Conservation (phyloP, 2,797 vertebrate species). For the Anguilla marmorata region DNA sequence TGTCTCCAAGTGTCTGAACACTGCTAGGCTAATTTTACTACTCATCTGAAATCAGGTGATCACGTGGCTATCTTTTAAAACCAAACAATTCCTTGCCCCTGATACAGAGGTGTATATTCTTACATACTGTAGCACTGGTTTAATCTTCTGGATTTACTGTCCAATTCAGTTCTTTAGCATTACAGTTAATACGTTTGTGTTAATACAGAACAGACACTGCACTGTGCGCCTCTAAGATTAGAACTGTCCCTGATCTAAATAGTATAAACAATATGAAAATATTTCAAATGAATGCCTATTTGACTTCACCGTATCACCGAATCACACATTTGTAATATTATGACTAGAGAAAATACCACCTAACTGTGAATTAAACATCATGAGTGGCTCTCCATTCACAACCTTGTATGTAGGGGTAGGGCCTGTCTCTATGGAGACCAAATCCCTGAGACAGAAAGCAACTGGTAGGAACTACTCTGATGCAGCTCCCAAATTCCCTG, state of each 20-base stretch:
- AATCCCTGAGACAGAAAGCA: background rate
- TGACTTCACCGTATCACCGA: background rate
- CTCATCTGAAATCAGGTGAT: background rate
- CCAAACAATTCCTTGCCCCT: background rate
- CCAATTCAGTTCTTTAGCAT: background rate
- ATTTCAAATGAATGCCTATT: background rate
- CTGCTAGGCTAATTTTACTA: background rate
- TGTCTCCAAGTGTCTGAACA: background rate
- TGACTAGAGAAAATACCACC: background rate
- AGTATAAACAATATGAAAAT: background rate
- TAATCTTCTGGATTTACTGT: background rate
- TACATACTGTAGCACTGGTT: background rate
- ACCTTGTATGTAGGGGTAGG: background rate
- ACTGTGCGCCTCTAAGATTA: background rate
- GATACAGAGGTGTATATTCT: background rate
- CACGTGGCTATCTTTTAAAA: background rate
- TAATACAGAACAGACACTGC: background rate
- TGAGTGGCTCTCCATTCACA: constrained; percentile 6
- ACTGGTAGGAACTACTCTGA: background rate
- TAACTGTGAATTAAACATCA: background rate
- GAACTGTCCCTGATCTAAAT: background rate
- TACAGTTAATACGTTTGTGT: background rate
- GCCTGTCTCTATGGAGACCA: constrained; percentile 20
- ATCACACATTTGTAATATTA: background rate
- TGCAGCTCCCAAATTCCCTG: background rate